Evolutionary conservation across 2,113 vertebrate genomes (phyloP).

Genomic region (Mystacornis crossleyi): DNA sequence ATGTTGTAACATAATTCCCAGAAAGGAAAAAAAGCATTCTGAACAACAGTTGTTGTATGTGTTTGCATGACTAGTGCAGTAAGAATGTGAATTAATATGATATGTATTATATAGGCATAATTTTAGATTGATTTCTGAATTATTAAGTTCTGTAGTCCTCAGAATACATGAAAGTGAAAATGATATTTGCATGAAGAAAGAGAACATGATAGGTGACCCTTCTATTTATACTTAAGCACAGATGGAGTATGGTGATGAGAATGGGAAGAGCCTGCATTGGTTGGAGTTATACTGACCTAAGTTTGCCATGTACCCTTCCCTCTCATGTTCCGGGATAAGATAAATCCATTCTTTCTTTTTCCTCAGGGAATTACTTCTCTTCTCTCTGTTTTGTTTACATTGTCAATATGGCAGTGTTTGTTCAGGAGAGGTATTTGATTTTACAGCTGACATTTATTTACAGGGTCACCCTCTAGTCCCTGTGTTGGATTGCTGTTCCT

Average conservation of each 20-base stretch:
- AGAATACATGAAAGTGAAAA: neutral
- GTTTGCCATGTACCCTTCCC: neutral
- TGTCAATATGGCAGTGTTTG: neutral
- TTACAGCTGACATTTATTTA: slow-evolving; percentile 26
- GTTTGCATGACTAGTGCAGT: neutral
- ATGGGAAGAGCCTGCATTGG: neutral
- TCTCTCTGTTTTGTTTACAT: neutral
- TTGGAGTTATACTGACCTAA: neutral
- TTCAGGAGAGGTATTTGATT: slow-evolving; percentile 8
- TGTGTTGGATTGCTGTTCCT: neutral
- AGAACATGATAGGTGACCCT: neutral
- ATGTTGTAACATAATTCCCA: neutral
- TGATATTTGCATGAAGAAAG: neutral
- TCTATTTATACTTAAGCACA: neutral
- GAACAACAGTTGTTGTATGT: neutral
- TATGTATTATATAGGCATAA: neutral
- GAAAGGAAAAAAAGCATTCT: neutral
- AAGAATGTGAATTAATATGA: neutral
- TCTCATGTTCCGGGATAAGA: neutral
- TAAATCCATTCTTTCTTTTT: neutral
- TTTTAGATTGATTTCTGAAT: slow-evolving; percentile 1
- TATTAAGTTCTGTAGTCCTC: neutral
- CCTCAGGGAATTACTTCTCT: neutral
- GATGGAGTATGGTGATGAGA: neutral
- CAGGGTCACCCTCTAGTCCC: neutral